Evolutionary conservation across 2,888 invertebrate genomes (phyloP), one percentile per base, ranked within the genome.

Genomic region (Lepidocyrtoides sp.): DNA sequence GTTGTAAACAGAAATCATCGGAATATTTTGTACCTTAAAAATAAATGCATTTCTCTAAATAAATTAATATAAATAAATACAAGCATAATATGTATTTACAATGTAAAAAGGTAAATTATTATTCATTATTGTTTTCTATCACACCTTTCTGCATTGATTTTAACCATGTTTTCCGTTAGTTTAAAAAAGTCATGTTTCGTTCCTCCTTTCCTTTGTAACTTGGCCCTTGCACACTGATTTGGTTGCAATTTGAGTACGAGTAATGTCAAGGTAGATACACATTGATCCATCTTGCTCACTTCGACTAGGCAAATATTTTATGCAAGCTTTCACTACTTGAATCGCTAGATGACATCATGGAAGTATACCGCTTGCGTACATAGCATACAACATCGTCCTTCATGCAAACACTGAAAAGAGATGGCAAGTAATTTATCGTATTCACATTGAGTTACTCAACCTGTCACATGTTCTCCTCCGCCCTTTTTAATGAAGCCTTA

Each of bases 321-420:
- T 72, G 32, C 12, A 41, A 57, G 26, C 14, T 36, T 54, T 69
- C 84, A n/a, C 36, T 26, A 23, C 29, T 85, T 20, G 44, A 48
- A 23, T 32, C 60, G 1, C 57, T 36, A 17, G 77, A 41, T 5
- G 54, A 32, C 10, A 17, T 51, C 17, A 36, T n/a, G 36, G 57
- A 79, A 29, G 79, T 17, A 20, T 29, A 57, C n/a, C 77, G 57
- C 32, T 85, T 90, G 23, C 84, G 75, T 14, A 94, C 93, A 23
- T 93, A 79, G 72, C 94, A 94, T 10, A 94, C 87, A 1, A 94
- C 93, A 72, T 94, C 94, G 32, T 92, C 93, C 2, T 92, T 89
- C 29, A 36, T 54, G 75, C 94, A 94, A 20, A 89, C 88, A 60
- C 94, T 94, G 81, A 8, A 87, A 75, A 29, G 17, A 12, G 26